These are phyloP conservation scores for Leptopilina myrica DNA, from an alignment of 2,888 invertebrate species.

Conservation along the genomic window DNA sequence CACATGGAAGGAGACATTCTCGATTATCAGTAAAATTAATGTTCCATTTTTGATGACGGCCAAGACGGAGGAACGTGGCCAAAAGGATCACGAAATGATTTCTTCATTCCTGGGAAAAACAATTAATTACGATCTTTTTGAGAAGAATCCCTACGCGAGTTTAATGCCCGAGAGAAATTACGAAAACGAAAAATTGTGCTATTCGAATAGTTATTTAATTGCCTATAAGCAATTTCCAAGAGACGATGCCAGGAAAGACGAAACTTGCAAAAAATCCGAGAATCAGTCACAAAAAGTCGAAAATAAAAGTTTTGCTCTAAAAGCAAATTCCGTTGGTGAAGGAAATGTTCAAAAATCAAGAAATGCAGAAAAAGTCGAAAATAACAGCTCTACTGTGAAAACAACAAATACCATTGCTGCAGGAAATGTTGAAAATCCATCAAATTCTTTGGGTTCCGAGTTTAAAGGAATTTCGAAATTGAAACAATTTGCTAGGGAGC, in stretches of 20 bases:
- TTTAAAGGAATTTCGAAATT: background rate
- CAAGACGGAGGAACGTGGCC: background rate
- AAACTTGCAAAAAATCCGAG: too few relatives aligned
- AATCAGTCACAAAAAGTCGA: too few relatives aligned
- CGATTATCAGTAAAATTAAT: background rate
- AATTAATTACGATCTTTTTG: background rate
- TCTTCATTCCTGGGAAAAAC: background rate
- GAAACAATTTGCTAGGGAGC: background rate
- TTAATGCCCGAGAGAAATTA: background rate
- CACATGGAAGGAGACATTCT: background rate
- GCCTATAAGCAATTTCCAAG: background rate
- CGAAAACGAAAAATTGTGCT: background rate
- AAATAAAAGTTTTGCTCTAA: too few relatives aligned
- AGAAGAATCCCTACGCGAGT: background rate
- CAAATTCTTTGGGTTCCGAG: too few relatives aligned
- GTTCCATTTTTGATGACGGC: slow-evolving; percentile 1
- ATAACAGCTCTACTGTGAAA: too few relatives aligned
- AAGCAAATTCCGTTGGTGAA: too few relatives aligned
- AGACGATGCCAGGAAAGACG: too few relatives aligned
- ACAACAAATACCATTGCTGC: too few relatives aligned
- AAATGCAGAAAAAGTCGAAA: too few relatives aligned
- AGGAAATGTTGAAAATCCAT: too few relatives aligned
- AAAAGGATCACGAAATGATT: background rate
- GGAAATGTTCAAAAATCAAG: too few relatives aligned
- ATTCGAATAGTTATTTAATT: slow-evolving; percentile 2